phyloP scores from a whole-genome alignment of 2,113 vertebrate species.

The Hepsetus odoe region DNA sequence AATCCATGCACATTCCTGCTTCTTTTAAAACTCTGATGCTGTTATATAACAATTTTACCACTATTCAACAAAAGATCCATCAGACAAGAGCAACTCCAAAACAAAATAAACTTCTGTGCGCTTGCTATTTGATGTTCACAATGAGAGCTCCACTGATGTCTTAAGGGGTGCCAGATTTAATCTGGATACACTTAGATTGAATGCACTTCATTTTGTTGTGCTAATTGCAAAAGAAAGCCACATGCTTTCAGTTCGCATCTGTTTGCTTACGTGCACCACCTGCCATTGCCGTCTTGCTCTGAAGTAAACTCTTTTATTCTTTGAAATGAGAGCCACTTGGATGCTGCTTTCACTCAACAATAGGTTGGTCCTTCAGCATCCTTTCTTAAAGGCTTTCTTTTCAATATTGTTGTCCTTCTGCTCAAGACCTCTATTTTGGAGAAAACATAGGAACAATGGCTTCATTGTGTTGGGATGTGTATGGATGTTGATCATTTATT shows the following conservation, averaged over 20 bases:
- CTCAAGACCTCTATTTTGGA: background rate
- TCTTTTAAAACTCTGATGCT: too few species aligned
- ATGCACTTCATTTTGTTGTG: background rate
- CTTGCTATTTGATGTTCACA: background rate
- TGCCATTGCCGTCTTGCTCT: background rate
- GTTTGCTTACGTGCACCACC: background rate
- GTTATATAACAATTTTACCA: background rate
- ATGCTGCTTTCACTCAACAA: constrained; percentile 25
- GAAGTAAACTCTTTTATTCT: background rate
- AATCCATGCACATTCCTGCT: too few species aligned
- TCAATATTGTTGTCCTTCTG: background rate
- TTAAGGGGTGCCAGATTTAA: background rate
- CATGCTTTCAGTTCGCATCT: background rate
- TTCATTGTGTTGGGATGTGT: too few species aligned
- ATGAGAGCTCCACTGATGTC: constrained; percentile 1
- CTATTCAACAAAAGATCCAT: background rate
- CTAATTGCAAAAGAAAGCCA: background rate
- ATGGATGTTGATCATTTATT: too few species aligned
- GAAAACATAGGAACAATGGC: background rate
- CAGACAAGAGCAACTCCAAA: background rate
- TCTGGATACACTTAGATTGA: constrained; percentile 1
- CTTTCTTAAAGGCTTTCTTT: constrained; percentile 18
- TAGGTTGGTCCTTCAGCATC: constrained; percentile 6
- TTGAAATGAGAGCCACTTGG: constrained; percentile 2
- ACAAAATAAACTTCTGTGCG: background rate